These are phyloP conservation scores for Cerastis rubricosa DNA, from an alignment of 2,888 invertebrate species.

Conservation along the genomic window DNA sequence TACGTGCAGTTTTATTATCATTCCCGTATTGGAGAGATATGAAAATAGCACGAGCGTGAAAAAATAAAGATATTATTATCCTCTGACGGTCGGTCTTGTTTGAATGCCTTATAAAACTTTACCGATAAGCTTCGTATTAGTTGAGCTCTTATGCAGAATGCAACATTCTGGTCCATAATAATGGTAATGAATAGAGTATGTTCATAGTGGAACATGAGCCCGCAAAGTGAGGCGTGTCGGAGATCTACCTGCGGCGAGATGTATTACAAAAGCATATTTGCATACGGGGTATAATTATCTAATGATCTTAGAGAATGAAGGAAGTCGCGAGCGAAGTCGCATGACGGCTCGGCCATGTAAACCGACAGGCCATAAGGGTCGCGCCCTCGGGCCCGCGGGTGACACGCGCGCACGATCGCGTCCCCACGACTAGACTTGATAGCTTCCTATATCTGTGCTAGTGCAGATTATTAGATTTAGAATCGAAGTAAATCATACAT, in stretches of 20 bases:
- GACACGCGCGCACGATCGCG: conserved; percentile 77
- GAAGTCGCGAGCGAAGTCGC: conserved; percentile 41
- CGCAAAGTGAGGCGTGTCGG: neutral
- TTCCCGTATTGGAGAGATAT: conserved; percentile 38
- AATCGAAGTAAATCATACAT: conserved; percentile 22
- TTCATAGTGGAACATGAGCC: conserved; percentile 4
- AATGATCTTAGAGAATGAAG: conserved; percentile 38
- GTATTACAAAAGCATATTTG: conserved; percentile 43
- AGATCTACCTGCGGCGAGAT: conserved; percentile 3
- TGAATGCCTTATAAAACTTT: conserved; percentile 32
- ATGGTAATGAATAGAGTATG: neutral
- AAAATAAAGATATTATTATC: conserved; percentile 50
- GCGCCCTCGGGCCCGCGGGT: conserved; percentile 72
- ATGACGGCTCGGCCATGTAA: conserved; percentile 58
- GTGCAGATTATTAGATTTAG: conserved; percentile 46
- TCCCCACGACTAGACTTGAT: conserved; percentile 75
- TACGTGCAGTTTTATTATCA: conserved; percentile 48
- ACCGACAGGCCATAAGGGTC: conserved; percentile 70
- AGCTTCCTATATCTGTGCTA: conserved; percentile 72
- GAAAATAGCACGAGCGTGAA: conserved; percentile 42
- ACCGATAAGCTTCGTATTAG: conserved; percentile 15
- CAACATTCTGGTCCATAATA: no score
- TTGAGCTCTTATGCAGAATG: conserved; percentile 1
- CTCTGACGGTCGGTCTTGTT: conserved; percentile 18
- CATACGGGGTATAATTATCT: conserved; percentile 44